phyloP scores from a whole-genome alignment of 2,888 invertebrate genomes.

The Sarcophaga caerulescens region DNA sequence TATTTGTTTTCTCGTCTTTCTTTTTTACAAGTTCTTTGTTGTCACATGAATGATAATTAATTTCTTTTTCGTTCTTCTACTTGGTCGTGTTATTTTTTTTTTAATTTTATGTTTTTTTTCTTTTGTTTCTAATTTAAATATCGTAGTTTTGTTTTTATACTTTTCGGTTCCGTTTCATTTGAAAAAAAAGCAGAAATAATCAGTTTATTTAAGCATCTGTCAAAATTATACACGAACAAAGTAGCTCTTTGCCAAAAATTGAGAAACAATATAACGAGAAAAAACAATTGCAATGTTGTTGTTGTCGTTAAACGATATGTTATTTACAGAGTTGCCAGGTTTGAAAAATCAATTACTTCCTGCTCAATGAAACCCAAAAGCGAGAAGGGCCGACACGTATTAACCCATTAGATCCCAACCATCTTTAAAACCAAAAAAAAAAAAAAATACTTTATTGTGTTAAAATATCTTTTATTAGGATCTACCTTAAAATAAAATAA shows the following conservation, averaged over 20 bases:
- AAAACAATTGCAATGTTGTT: not conserved
- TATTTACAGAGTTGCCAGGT: slow-evolving; percentile 14
- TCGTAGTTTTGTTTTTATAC: not conserved
- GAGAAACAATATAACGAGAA: not conserved
- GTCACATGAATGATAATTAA: not conserved
- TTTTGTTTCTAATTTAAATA: not conserved
- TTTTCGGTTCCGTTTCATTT: not conserved
- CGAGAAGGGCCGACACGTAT: too few relatives aligned
- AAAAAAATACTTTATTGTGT: too few relatives aligned
- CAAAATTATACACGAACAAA: slow-evolving; percentile 1
- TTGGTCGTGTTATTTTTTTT: not conserved
- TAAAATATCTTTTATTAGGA: too few relatives aligned
- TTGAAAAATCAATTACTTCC: not conserved
- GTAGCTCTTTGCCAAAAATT: slow-evolving; percentile 9
- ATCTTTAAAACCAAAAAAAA: too few relatives aligned
- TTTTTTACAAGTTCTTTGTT: slow-evolving; percentile 1
- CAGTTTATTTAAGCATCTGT: not conserved
- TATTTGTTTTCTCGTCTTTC: not conserved
- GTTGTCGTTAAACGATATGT: slow-evolving; percentile 11
- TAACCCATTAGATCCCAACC: too few relatives aligned
- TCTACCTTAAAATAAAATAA: too few relatives aligned
- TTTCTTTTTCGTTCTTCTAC: not conserved
- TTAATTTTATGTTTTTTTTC: not conserved
- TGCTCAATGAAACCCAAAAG: too few relatives aligned
- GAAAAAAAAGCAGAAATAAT: slow-evolving; percentile 2